Percentiles rank a stretch among this genome's conserved stretches.
phyloP scores from a whole-genome alignment of 2,113 vertebrate genomes.

The Myodes glareolus region DNA sequence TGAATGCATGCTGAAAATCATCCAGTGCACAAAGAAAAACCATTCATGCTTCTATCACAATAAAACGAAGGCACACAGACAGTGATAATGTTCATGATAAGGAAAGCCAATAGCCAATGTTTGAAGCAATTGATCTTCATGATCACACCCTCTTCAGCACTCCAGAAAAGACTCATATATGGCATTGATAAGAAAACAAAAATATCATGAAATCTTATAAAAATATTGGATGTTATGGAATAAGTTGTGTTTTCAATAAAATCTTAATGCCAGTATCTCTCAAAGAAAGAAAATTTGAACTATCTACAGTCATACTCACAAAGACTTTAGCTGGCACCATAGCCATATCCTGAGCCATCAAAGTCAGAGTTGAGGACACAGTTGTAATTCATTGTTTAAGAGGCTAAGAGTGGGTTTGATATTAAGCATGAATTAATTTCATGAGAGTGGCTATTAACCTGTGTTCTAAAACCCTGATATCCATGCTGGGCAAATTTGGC shows the following conservation, averaged over 20 bases:
- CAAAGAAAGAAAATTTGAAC: not conserved
- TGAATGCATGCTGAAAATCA: not conserved
- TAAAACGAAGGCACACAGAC: not conserved
- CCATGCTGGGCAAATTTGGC: not conserved
- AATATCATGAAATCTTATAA: not conserved
- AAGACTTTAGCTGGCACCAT: not conserved
- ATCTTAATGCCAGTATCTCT: not conserved
- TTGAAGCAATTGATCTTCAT: not conserved
- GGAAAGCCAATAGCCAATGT: not conserved
- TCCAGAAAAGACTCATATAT: not conserved
- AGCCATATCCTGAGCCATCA: not conserved
- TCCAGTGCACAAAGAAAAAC: not conserved
- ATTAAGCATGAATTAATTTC: not conserved
- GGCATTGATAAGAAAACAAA: not conserved
- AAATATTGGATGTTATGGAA: not conserved
- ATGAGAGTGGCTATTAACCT: not conserved
- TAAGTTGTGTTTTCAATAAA: not conserved
- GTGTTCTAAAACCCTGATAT: not conserved
- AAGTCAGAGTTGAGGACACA: not conserved
- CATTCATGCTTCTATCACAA: not conserved
- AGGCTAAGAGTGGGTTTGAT: too few species aligned
- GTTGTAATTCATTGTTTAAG: not conserved
- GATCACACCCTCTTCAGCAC: not conserved
- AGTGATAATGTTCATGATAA: not conserved
- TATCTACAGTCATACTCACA: not conserved